Base-by-base conservation (phyloP, 92 coral and sea anemone genomes). In the Umimayanthus chanpuru region DNA sequence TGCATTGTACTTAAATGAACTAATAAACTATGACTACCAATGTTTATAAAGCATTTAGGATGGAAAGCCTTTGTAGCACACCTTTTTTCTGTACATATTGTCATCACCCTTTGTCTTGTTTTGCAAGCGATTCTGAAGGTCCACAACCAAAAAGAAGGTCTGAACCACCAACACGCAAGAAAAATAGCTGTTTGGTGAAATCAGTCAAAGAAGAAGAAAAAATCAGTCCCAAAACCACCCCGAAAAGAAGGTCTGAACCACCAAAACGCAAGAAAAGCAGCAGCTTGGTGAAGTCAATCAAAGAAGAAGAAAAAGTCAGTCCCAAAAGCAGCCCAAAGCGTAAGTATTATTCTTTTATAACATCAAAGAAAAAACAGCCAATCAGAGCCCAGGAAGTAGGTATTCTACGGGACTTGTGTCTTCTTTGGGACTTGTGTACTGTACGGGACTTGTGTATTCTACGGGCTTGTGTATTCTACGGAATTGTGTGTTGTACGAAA, bases 111-210 rank as follows among this genome's bases (percentile, higher is more conserved):
- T 61, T 61, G 68, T 18, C 6, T 61, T 61, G 68, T 73, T 21
- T 71, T 36, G 2, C 47, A 73, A 73, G 78, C 43, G 78, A 73
- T 73, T 73, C 78, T 73, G 78, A 32, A 73, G 78, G 78, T 23
- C 49, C 11, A 26, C 78, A 15, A 40, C 8, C 78, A 36, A 8
- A 32, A 32, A 32, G 36, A 32, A 32, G 36, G 36, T 32, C 23
- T 4, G 78, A 73, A 29, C 78, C 78, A 38, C 16, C 78, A 28
- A 73, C 21, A 21, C 43, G 38, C 49, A 36, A 6, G 78, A 73
- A 36, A 21, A 73, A 25, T 10, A 36, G 25, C 26, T 36, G 23
- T 12, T 21, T 73, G 21, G 47, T 16, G 44, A 73, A 40, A 73
- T 38, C 78, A 15, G 36, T 9, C 25, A 73, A 73, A 73, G 49